Base-by-base conservation (phyloP, 1,140 invertebrate species). In the Drosophila parvula region DNA sequence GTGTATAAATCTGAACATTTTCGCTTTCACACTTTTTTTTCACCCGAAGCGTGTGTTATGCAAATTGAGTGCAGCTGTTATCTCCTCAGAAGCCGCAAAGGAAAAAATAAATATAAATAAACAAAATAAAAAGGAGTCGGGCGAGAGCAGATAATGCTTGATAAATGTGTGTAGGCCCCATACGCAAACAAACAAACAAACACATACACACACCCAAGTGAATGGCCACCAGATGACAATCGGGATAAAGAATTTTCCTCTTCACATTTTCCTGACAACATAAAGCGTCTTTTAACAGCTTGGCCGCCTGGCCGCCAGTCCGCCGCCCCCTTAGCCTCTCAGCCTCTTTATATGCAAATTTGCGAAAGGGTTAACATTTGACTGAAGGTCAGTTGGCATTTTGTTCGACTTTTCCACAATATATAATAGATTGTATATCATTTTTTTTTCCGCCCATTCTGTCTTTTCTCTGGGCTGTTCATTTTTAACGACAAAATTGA, bases 301-400 rank as follows among this genome's bases (percentile, higher is more conserved):
- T 22, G 22, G 22, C 58, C 18, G 27, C 14, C 34, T 12, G 56
- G 14, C 14, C 44, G 47, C 47, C 47, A 27, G 22, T 9, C 34
- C 27, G 12, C 34, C 12, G 38, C 11, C 12, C 28, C 14, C 63
- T n/a, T 22, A 3, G 6, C 4, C 2, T 27, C 53, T 14, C 65
- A 28, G 61, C 82, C 83, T 88, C 86, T 86, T 86, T 86, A 86
- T 86, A 86, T 86, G 83, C 79, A 86, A 86, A 86, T 86, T 88
- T 86, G 67, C 74, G 78, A 57, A 77, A 83, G 83, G 83, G 83
- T 88, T 88, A 83, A 88, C 83, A 79, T 77, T 88, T 78, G 79
- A 74, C 83, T 86, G 79, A 86, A 86, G 83, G 83, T 86, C 83
- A 86, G 83, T 88, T 73, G 76, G 70, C 82, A 80, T 73, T 86